Evolutionary conservation across 2,797 vertebrate species (phyloP).

Genomic region (Neostethus bicornis): DNA sequence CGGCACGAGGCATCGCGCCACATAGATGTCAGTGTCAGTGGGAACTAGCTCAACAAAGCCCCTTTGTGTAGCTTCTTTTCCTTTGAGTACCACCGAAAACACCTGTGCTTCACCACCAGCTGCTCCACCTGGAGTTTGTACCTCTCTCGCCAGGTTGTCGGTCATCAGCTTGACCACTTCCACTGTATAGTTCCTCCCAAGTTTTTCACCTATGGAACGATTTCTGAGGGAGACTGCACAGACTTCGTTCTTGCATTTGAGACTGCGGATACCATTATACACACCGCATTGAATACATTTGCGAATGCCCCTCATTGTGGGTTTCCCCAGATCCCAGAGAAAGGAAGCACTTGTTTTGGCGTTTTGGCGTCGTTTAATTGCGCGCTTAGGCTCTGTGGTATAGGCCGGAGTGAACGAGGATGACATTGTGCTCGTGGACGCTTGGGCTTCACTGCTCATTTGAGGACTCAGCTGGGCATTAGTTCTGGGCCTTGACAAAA

Average conservation of each 20-base stretch:
- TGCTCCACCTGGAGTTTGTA: conserved; percentile 27
- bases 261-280: conserved; percentile 91
- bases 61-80: conserved; percentile 78
- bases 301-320: conserved; percentile 89
- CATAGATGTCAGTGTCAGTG: conserved; percentile 86
- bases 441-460: conserved; percentile 60
- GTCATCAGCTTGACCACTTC: conserved; percentile 86
- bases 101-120: conserved; percentile 72
- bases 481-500: conserved; percentile 16
- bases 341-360: conserved; percentile 79
- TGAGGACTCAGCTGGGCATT: not conserved
- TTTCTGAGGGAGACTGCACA: conserved; percentile 89
- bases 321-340: conserved; percentile 90
- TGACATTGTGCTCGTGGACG: conserved; percentile 15
- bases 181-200: conserved; percentile 66
- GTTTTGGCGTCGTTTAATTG: conserved; percentile 71
- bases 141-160: conserved; percentile 71
- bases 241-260: conserved; percentile 95
- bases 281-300: conserved; percentile 91
- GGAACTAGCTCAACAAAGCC: conserved; percentile 90
- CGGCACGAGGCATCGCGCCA: conserved; percentile 87
- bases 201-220: conserved; percentile 63
- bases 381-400: conserved; percentile 34
- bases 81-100: conserved; percentile 88
- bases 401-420: conserved; percentile 20